Percentiles rank a stretch among this genome's conserved stretches.
Conservation (phyloP, 1,140 invertebrate genomes). For the Drosophila parvula region DNA sequence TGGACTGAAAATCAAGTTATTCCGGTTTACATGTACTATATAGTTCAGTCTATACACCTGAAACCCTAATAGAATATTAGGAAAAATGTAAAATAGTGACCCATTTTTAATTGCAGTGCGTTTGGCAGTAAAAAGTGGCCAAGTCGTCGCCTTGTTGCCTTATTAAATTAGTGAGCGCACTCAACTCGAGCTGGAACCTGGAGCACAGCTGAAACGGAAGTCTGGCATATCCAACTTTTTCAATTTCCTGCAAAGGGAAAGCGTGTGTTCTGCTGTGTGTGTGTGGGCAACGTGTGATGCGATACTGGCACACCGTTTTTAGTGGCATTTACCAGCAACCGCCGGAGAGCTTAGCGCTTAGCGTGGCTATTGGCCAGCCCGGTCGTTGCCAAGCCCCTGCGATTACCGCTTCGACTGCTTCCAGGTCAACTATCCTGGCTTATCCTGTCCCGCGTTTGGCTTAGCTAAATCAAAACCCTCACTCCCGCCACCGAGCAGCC, state of each 20-base stretch:
- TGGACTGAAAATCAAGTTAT: neutral
- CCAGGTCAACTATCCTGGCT: slow-evolving; percentile 59
- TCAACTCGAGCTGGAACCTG: slow-evolving; percentile 52
- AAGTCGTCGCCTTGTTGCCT: slow-evolving; percentile 63
- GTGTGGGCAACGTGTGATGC: slow-evolving; percentile 12
- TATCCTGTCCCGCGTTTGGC: slow-evolving; percentile 42
- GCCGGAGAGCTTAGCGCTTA: slow-evolving; percentile 32
- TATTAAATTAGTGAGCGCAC: slow-evolving; percentile 78
- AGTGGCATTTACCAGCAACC: slow-evolving; percentile 55
- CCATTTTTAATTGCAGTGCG: neutral
- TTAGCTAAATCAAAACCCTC: slow-evolving; percentile 48
- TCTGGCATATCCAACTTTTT: slow-evolving; percentile 76
- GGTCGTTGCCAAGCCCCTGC: slow-evolving; percentile 38
- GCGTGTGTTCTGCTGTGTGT: slow-evolving; percentile 14
- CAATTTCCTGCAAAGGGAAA: slow-evolving; percentile 65
- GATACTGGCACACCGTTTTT: slow-evolving; percentile 38
- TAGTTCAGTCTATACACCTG: too few species aligned
- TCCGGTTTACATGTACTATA: too few species aligned
- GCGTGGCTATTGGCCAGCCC: slow-evolving; percentile 22
- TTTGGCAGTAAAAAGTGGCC: slow-evolving; percentile 60
- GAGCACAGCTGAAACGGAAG: slow-evolving; percentile 68
- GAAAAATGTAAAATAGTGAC: too few species aligned
- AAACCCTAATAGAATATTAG: too few species aligned
- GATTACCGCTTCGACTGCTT: slow-evolving; percentile 32
- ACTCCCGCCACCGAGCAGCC: slow-evolving; percentile 6